phyloP scores from a whole-genome alignment of 2,797 vertebrate species.

The Bothrops alternatus region DNA sequence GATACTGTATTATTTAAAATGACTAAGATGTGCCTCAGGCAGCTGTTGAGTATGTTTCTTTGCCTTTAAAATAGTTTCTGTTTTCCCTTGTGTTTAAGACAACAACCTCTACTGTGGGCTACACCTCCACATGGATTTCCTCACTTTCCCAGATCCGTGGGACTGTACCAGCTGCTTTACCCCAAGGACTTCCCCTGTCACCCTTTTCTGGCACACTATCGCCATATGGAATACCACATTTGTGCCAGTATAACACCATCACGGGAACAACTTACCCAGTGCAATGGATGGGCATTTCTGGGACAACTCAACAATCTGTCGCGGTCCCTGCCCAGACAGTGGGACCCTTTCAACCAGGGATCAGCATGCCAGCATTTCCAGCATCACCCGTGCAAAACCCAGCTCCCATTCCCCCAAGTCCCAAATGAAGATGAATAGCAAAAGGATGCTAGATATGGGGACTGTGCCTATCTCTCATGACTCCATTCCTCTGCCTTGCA shows the following conservation, averaged over 20 bases:
- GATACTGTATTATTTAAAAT: not conserved
- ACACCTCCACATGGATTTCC: slow-evolving; percentile 66
- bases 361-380: slow-evolving; percentile 60
- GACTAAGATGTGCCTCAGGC: not conserved
- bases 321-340: slow-evolving; percentile 57
- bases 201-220: slow-evolving; percentile 66
- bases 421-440: slow-evolving; percentile 59
- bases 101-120: slow-evolving; percentile 56
- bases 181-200: slow-evolving; percentile 69
- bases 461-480: slow-evolving; percentile 41
- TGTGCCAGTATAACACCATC: slow-evolving; percentile 64
- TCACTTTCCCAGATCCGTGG: slow-evolving; percentile 67
- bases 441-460: slow-evolving; percentile 34
- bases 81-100: slow-evolving; percentile 59
- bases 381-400: slow-evolving; percentile 60
- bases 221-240: slow-evolving; percentile 76
- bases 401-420: slow-evolving; percentile 60
- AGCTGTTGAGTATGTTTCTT: not conserved
- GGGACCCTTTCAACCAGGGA: slow-evolving; percentile 59
- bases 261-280: slow-evolving; percentile 58
- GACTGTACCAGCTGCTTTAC: slow-evolving; percentile 64
- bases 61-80: slow-evolving; percentile 48
- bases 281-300: slow-evolving; percentile 64
- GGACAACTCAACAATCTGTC: slow-evolving; percentile 54
- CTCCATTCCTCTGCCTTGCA: slow-evolving; percentile 43